Evolutionary conservation across 37 sponge, comb jelly and placozoan species (phyloP), one percentile per base, ranked within the genome.

Genomic region (Halisarca cf. caerulea): DNA sequence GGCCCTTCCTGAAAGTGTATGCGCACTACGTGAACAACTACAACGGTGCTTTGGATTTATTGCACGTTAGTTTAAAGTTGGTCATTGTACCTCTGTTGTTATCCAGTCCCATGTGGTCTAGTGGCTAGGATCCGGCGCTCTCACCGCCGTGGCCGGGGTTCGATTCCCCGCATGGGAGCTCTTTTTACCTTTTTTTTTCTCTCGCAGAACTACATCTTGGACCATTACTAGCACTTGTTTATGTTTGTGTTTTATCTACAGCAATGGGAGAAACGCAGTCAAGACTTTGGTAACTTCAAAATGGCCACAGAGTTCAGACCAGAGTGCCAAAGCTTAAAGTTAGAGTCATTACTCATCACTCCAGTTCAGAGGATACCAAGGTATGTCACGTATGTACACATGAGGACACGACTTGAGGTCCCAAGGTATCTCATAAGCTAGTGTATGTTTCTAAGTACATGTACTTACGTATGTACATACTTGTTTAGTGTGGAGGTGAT

Each of bases 361-460:
- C 95, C 95, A 27, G 43, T 94, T 24, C 95, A 94, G 69, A 84
- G 95, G 71, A 83, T 94, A 62, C 95, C 95, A 80, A 88, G 95
- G 91, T 94, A 59, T 45, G 20, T 39, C 54, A n/a, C 40, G 11
- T 57, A n/a, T 82, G 25, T 84, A 27, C 7, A 82, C 44, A n/a
- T 72, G 47, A 34, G n/a, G 25, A 51, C 9, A n/a, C n/a, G n/a
- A n/a, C n/a, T n/a, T n/a, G n/a, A n/a, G n/a, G n/a, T n/a, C n/a
- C n/a, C n/a, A n/a, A n/a, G n/a, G n/a, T n/a, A n/a, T n/a, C n/a
- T n/a, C n/a, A n/a, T n/a, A n/a, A n/a, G n/a, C n/a, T n/a, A n/a
- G n/a, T n/a, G n/a, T n/a, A n/a, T n/a, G n/a, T n/a, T n/a, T n/a
- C n/a, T n/a, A n/a, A n/a, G n/a, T n/a, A n/a, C n/a, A n/a, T n/a